Evolutionary conservation across 1,140 invertebrate species (phyloP), one percentile per base, ranked within the genome.

Genomic region (Centruroides sculpturatus): DNA sequence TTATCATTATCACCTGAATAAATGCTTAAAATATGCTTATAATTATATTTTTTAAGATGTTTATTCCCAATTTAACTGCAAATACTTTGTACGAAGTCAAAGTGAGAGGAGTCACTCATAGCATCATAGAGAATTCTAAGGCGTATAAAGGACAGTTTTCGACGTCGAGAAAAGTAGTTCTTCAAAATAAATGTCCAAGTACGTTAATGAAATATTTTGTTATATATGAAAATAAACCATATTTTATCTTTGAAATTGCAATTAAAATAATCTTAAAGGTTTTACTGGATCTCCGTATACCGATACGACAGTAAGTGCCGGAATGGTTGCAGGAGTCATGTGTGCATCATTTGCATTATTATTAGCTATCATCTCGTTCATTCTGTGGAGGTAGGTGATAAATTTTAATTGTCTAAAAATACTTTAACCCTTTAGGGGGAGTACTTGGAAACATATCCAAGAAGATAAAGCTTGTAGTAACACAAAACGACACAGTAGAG

Each of bases 71-170:
- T 71, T 75, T 89, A 57, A 86, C 85, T 55, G 81, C 81, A 63
- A 82, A 87, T 71, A 80, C 79, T 1, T 76, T 83, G 69, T 89
- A 89, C 72, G 83, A 87, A 72, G 78, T 89, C 34, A 81, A 82
- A 73, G 79, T 89, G 46, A 78, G 80, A 61, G 86, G 82, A 47
- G 83, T 81, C 12, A 83, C 85, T 4, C 76, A 77, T 57, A 87
- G 85, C 71, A 77, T 80, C 35, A 78, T 84, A 67, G 78, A 85
- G 70, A 72, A 72, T 59, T 76, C 77, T 50, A 75, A 82, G 70
- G 53, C 69, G 51, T 80, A 87, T 68, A 73, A 80, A 67, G 85
- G 86, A 51, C 77, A 81, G 66, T 78, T 76, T 67, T 86, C 85
- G 50, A 75, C 79, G 60, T 73, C 81, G 34, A 74, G 77, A 64